A percentile compares a stretch with the other conserved stretches of the same genome.
Evolutionary conservation across 2,888 invertebrate genomes (phyloP).

Genomic region (Gryllus longicercus): DNA sequence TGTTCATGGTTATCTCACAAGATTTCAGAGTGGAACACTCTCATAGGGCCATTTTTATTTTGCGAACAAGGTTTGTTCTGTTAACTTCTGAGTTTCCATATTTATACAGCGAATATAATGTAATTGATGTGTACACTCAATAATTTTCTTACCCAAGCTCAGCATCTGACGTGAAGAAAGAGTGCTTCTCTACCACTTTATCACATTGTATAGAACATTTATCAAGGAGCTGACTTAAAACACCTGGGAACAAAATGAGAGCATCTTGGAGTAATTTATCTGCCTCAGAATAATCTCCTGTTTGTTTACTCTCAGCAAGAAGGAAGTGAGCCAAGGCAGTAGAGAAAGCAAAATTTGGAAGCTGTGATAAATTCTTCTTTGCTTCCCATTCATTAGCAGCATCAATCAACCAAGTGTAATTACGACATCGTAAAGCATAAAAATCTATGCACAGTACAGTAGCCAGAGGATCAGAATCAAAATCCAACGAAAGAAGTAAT

Average conservation of each 20-base stretch:
- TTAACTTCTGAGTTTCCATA: too few relatives aligned
- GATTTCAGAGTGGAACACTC: too few relatives aligned
- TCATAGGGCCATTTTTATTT: too few relatives aligned
- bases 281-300: constrained; percentile 49
- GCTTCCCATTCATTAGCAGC: constrained; percentile 55
- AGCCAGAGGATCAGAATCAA: constrained; percentile 72
- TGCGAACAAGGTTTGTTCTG: too few relatives aligned
- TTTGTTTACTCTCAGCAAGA: constrained; percentile 48
- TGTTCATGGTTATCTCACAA: too few relatives aligned
- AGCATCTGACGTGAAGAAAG: constrained; percentile 49
- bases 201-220: constrained; percentile 74
- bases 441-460: constrained; percentile 75
- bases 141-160: constrained; percentile 46
- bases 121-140: too few relatives aligned
- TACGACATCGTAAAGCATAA: constrained; percentile 66
- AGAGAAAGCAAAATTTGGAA: constrained; percentile 86
- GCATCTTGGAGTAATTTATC: constrained; percentile 69
- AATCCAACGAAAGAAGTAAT: constrained; percentile 72
- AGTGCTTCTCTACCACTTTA: constrained; percentile 55
- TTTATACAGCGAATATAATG: too few relatives aligned
- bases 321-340: constrained; percentile 70
- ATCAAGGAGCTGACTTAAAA: constrained; percentile 67
- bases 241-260: constrained; percentile 76
- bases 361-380: constrained; percentile 66
- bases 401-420: constrained; percentile 66